These are phyloP conservation scores for Julus scandinavius DNA, from an alignment of 2,888 invertebrate genomes.

Conservation along the genomic window DNA sequence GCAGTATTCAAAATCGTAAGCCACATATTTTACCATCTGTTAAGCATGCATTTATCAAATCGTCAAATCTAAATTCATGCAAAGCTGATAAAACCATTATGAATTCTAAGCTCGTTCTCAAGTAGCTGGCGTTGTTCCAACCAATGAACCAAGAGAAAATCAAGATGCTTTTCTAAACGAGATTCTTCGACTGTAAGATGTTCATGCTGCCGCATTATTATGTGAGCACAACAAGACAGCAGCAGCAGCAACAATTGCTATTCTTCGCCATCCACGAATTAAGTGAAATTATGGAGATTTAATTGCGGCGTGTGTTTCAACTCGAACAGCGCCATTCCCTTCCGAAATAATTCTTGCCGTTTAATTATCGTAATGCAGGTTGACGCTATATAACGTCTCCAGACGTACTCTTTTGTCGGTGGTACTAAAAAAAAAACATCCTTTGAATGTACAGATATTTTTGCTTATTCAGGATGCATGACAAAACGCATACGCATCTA, in stretches of 20 bases:
- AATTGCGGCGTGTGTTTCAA: slow-evolving; percentile 36
- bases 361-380: slow-evolving; percentile 37
- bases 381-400: slow-evolving; percentile 6
- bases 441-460: background rate
- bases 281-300: slow-evolving; percentile 40
- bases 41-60: too few species aligned
- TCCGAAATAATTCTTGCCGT: slow-evolving; percentile 31
- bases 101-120: too few species aligned
- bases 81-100: too few species aligned
- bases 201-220: background rate
- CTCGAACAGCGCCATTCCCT: slow-evolving; percentile 8
- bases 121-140: too few species aligned
- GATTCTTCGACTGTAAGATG: background rate
- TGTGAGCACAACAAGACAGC: background rate
- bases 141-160: background rate
- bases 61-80: too few species aligned
- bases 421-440: background rate
- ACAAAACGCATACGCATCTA: background rate
- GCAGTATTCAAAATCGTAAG: too few species aligned
- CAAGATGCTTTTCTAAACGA: background rate
- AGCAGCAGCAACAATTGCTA: background rate
- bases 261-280: background rate
- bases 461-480: slow-evolving; percentile 22
- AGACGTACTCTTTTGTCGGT: background rate
- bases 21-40: too few species aligned